These are phyloP conservation scores for Perizoma flavofasciatum DNA, from an alignment of 2,888 invertebrate genomes.

Conservation along the genomic window DNA sequence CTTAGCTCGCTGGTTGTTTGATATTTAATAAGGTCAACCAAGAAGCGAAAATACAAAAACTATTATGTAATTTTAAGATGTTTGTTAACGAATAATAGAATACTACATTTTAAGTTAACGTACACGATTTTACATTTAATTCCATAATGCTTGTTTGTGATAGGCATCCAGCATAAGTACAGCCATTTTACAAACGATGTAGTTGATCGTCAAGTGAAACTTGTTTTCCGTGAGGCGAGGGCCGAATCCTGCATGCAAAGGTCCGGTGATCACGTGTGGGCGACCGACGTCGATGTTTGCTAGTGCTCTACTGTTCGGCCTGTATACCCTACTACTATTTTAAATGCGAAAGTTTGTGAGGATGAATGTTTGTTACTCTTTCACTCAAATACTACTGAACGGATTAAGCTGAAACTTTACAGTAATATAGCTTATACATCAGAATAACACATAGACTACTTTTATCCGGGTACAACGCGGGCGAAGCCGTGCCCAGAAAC, in stretches of 20 bases:
- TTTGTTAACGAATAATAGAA: constrained; percentile 2
- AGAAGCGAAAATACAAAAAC: constrained; percentile 10
- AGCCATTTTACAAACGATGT: constrained; percentile 17
- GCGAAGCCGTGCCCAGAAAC: too few species aligned
- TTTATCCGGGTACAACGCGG: too few species aligned
- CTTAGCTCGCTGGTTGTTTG: not conserved
- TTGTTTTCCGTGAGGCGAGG: constrained; percentile 59
- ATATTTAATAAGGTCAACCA: constrained; percentile 27
- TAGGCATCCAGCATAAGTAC: constrained; percentile 9
- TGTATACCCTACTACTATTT: too few species aligned
- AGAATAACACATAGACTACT: too few species aligned
- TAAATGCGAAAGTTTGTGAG: too few species aligned
- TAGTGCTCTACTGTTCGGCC: constrained; percentile 9
- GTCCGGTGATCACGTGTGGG: constrained; percentile 37
- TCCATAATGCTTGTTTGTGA: constrained; percentile 14
- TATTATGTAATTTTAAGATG: constrained; percentile 14
- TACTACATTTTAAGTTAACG: too few species aligned
- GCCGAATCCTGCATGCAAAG: constrained; percentile 49
- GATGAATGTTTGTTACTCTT: too few species aligned
- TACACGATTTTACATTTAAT: not conserved
- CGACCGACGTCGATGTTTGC: constrained; percentile 9
- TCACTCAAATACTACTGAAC: too few species aligned
- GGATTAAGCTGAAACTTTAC: too few species aligned
- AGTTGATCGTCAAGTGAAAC: constrained; percentile 51
- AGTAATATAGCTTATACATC: too few species aligned